Conservation (phyloP, 2,888 invertebrate species). For the Conchocele bisecta region DNA sequence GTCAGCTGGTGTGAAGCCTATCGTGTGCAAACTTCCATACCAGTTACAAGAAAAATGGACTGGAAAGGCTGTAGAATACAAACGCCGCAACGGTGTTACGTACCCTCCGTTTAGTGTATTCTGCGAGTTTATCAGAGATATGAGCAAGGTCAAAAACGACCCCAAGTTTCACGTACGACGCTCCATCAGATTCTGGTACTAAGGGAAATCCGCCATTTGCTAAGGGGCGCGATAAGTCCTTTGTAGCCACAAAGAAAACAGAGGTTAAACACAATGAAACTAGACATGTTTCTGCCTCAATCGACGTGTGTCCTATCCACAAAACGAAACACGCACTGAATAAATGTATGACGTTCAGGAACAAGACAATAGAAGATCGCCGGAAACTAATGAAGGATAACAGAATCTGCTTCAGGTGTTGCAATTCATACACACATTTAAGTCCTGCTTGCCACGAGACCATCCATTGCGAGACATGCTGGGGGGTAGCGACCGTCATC, state of each 20-base stretch:
- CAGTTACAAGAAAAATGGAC: background rate
- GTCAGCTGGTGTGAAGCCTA: constrained; percentile 45
- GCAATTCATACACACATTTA: background rate
- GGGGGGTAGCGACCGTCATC: constrained; percentile 28
- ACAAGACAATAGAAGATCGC: background rate
- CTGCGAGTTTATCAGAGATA: background rate
- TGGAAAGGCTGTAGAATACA: background rate
- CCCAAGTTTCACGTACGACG: constrained; percentile 23
- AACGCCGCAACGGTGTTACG: background rate
- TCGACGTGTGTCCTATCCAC: constrained; percentile 33
- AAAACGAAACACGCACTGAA: constrained; percentile 27
- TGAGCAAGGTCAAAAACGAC: background rate
- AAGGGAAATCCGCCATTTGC: no score
- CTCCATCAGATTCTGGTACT: background rate
- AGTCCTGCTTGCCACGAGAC: constrained; percentile 16
- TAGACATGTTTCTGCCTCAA: no score
- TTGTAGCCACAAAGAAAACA: background rate
- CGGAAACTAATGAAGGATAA: background rate
- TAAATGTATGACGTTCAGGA: constrained; percentile 25
- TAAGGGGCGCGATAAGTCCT: background rate
- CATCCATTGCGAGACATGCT: constrained; percentile 42
- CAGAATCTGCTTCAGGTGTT: constrained; percentile 4
- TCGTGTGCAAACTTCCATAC: constrained; percentile 55
- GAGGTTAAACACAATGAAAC: background rate
- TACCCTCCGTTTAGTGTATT: background rate